phyloP scores from a whole-genome alignment of 2,888 invertebrate genomes.

The Marronus borbonicus region DNA sequence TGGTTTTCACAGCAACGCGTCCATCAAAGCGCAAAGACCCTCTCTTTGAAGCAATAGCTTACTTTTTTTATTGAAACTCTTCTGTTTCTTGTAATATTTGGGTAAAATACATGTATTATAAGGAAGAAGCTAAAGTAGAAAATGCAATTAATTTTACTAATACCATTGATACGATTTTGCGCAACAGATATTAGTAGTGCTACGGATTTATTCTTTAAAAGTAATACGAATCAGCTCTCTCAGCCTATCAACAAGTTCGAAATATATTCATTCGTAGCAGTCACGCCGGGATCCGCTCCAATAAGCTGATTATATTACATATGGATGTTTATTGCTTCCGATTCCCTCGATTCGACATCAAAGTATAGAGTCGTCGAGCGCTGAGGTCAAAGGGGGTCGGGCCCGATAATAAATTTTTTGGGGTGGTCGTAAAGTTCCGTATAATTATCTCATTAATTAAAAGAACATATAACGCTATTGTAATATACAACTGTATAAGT shows the following conservation, averaged over 20 bases:
- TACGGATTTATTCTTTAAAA: too few relatives aligned
- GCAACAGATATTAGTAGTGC: too few relatives aligned
- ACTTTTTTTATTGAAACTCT: too few relatives aligned
- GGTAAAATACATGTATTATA: too few relatives aligned
- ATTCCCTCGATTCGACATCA: slow-evolving; percentile 35
- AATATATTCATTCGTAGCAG: not conserved
- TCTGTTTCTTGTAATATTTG: too few relatives aligned
- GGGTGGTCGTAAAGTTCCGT: slow-evolving; percentile 44
- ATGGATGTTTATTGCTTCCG: slow-evolving; percentile 45
- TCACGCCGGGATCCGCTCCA: not conserved
- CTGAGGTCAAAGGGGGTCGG: slow-evolving; percentile 31
- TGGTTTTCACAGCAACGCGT: too few relatives aligned
- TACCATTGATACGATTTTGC: too few relatives aligned
- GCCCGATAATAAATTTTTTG: slow-evolving; percentile 44
- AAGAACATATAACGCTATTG: slow-evolving; percentile 41
- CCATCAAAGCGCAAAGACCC: too few relatives aligned
- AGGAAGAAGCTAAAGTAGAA: too few relatives aligned
- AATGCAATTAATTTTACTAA: too few relatives aligned
- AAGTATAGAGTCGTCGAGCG: slow-evolving; percentile 22
- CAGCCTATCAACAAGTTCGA: not conserved
- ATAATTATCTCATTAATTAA: slow-evolving; percentile 46
- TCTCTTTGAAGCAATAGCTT: too few relatives aligned
- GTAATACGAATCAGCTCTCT: not conserved
- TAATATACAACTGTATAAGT: slow-evolving; percentile 38
- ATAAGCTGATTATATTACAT: slow-evolving; percentile 26